Conservation (phyloP, 2,113 vertebrate genomes). For the Hippopotamus amphibius region DNA sequence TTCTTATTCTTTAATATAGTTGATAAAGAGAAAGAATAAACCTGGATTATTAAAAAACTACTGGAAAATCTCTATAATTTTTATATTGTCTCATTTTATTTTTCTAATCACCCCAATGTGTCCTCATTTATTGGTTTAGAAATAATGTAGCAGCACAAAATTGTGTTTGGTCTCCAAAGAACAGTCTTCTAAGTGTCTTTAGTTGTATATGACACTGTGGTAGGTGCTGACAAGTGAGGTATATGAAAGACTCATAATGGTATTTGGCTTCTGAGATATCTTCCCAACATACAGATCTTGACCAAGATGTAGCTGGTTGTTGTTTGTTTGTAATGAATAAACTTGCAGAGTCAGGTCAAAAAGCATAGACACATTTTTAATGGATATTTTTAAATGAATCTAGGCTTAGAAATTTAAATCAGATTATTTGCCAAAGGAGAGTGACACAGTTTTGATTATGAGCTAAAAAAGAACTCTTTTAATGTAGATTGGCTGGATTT, state of each 20-base stretch:
- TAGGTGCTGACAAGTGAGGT: neutral
- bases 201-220: neutral
- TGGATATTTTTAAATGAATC: neutral
- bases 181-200: neutral
- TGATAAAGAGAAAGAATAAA: neutral
- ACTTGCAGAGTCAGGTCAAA: neutral
- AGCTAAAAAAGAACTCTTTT: neutral
- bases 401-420: slow-evolving; percentile 42
- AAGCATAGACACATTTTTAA: neutral
- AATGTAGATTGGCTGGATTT: neutral
- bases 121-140: slow-evolving; percentile 25
- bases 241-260: neutral
- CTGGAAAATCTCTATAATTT: neutral
- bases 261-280: neutral
- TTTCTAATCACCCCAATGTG: neutral
- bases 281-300: neutral
- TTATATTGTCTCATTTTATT: neutral
- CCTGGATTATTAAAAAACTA: neutral
- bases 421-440: slow-evolving; percentile 25
- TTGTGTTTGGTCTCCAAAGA: slow-evolving; percentile 8
- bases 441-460: neutral
- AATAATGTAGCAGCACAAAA: neutral
- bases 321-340: neutral
- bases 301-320: neutral
- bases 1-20: neutral